Conservation (phyloP, 1,140 invertebrate genomes). For the Tribolium madens region DNA sequence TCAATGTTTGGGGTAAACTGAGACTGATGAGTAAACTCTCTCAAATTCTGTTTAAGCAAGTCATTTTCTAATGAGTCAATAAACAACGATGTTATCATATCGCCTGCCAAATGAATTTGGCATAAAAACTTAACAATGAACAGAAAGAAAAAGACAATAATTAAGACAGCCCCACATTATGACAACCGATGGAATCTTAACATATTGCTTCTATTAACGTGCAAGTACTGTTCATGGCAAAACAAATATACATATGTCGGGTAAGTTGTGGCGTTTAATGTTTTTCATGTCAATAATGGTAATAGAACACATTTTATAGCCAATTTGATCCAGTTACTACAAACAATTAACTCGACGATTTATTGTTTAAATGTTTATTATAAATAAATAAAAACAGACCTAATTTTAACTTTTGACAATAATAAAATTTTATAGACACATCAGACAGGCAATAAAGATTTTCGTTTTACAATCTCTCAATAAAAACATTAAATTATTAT, state of each 20-base stretch:
- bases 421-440: conserved; percentile 40
- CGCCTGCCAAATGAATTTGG: conserved; percentile 31
- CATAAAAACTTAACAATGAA: conserved; percentile 25
- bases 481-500: conserved; percentile 40
- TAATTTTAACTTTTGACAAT: conserved; percentile 16
- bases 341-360: neutral
- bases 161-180: conserved; percentile 11
- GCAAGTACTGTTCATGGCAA: neutral
- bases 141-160: neutral
- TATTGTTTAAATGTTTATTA: conserved; percentile 4
- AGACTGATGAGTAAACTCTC: neutral
- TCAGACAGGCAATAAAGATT: conserved; percentile 40
- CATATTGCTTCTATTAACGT: conserved; percentile 2
- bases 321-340: neutral
- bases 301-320: neutral
- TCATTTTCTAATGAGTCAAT: conserved; percentile 27
- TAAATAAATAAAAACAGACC: neutral
- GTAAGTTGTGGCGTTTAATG: neutral
- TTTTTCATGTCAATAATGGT: neutral
- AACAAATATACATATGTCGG: conserved; percentile 10
- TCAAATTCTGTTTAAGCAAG: neutral
- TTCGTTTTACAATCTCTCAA: conserved; percentile 38
- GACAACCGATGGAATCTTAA: conserved; percentile 9
- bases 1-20: neutral
- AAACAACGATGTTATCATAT: conserved; percentile 30